These are phyloP conservation scores for Platycnemis pennipes DNA, from an alignment of 2,888 invertebrate genomes.

Conservation along the genomic window DNA sequence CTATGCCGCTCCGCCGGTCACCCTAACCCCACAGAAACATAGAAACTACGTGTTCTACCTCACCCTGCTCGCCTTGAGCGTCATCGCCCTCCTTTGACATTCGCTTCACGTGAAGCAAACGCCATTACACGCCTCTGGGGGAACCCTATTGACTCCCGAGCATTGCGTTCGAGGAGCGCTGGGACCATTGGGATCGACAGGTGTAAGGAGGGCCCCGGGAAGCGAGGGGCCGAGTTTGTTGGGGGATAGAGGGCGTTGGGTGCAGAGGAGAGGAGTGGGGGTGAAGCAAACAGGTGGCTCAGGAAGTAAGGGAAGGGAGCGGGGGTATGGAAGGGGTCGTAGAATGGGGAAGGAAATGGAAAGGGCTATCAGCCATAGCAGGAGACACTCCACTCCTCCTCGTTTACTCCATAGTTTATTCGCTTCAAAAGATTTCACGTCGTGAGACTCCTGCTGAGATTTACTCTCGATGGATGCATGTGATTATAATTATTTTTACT, in stretches of 20 bases:
- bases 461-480: neutral
- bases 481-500: too few species aligned
- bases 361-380: neutral
- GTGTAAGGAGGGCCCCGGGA: neutral
- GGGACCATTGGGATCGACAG: neutral
- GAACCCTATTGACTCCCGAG: neutral
- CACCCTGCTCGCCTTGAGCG: neutral
- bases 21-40: neutral
- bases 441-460: neutral
- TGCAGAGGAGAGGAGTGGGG: neutral
- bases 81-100: neutral
- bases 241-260: neutral
- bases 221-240: neutral
- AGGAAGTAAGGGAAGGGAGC: neutral
- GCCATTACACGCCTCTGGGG: neutral
- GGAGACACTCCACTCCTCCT: neutral
- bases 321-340: neutral
- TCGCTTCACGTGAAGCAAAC: neutral
- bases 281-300: conserved; percentile 26
- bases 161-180: neutral
- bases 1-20: neutral
- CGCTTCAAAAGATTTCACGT: neutral
- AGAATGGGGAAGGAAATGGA: neutral
- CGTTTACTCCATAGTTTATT: neutral
- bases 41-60: neutral